Evolutionary conservation across 2,797 vertebrate genomes (phyloP).

Genomic region (Oreonectes daqikongensis): DNA sequence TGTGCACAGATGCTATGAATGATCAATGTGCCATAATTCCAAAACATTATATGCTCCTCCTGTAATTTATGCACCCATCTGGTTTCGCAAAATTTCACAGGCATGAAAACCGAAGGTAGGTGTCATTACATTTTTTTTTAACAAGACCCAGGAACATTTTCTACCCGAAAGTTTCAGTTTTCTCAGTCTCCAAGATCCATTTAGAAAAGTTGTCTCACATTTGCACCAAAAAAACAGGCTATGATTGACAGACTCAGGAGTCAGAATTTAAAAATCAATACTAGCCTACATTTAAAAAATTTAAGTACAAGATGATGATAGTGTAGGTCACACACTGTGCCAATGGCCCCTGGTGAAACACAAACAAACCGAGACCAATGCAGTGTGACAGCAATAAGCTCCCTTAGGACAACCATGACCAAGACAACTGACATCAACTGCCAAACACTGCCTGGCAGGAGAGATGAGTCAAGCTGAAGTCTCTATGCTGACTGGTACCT

Average conservation of each 20-base stretch:
- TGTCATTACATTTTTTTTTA: conserved; percentile 6
- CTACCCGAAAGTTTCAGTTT: background rate
- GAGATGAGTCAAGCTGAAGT: conserved; percentile 32
- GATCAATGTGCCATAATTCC: background rate
- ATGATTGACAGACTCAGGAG: background rate
- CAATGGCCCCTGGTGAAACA: conserved; percentile 29
- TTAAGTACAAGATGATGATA: conserved; percentile 7
- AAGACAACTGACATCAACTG: conserved; percentile 70
- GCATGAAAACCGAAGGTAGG: conserved; percentile 1
- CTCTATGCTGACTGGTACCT: conserved; percentile 20
- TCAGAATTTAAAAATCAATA: background rate
- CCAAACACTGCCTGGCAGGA: conserved; percentile 40
- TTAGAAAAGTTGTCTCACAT: background rate
- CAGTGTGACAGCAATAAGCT: conserved; percentile 78
- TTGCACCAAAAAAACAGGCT: background rate
- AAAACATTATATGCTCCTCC: background rate
- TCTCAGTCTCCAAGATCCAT: background rate
- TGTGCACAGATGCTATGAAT: conserved; percentile 35
- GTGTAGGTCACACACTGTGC: conserved; percentile 28
- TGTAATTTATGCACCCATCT: background rate
- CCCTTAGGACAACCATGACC: conserved; percentile 76
- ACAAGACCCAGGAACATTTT: background rate
- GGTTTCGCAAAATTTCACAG: background rate
- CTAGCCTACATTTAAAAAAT: conserved; percentile 12
- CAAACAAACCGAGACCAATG: conserved; percentile 67